Conservation (phyloP, 2,797 vertebrate species). For the Atherinosoma microstoma region DNA sequence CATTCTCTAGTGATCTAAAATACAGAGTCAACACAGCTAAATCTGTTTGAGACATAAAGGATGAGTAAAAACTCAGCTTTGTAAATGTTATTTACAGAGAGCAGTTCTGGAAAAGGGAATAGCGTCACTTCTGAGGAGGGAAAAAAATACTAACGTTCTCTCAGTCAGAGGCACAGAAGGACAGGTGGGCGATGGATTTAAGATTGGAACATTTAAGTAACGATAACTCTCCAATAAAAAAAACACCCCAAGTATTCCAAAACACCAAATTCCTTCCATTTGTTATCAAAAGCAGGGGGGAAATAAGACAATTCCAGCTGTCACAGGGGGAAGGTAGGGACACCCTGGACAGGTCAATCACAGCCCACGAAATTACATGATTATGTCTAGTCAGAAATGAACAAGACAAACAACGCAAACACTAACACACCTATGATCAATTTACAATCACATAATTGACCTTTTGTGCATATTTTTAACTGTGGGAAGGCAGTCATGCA, state of each 20-base stretch:
- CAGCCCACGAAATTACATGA: neutral
- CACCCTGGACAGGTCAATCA: neutral
- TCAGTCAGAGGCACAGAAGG: neutral
- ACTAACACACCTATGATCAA: neutral
- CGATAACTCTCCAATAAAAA: neutral
- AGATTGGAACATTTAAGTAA: neutral
- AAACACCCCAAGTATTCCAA: neutral
- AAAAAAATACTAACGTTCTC: neutral
- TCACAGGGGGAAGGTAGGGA: neutral
- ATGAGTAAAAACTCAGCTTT: no score
- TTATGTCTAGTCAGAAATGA: neutral
- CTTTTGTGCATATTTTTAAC: neutral
- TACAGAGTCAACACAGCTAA: neutral
- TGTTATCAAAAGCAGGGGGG: neutral
- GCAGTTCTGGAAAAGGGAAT: neutral
- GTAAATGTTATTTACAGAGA: neutral
- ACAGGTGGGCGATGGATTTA: neutral
- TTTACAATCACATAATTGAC: neutral
- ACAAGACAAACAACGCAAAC: neutral
- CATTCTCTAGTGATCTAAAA: slow-evolving; percentile 1
- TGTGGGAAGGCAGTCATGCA: no score
- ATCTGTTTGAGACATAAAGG: neutral
- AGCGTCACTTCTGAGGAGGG: neutral
- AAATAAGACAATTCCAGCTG: neutral
- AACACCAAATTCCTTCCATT: neutral